Conservation (phyloP, 2,888 invertebrate species). For the Taphrorychus bicolor region DNA sequence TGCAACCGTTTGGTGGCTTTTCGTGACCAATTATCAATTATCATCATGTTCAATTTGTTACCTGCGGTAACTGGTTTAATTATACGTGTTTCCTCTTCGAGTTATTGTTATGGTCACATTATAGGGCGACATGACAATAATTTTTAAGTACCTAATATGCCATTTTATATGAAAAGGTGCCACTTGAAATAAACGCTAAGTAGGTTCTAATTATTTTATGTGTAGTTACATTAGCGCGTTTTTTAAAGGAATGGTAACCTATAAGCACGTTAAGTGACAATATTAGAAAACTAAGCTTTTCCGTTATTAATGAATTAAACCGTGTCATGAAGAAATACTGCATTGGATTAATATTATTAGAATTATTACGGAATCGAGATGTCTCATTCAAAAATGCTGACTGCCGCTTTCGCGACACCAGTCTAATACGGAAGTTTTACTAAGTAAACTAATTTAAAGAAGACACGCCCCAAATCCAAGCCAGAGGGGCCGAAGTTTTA, state of each 20-base stretch:
- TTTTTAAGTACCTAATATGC: background rate
- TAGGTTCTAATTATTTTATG: background rate
- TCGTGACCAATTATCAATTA: constrained; percentile 48
- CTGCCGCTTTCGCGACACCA: constrained; percentile 24
- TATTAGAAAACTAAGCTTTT: no score
- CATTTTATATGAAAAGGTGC: background rate
- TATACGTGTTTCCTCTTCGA: constrained; percentile 46
- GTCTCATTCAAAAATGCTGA: constrained; percentile 31
- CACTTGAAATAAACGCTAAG: background rate
- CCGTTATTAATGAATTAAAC: no score
- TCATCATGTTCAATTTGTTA: constrained; percentile 45
- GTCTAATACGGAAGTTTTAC: constrained; percentile 25
- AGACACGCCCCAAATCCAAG: constrained; percentile 11
- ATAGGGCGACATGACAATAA: background rate
- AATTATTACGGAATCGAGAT: constrained; percentile 20
- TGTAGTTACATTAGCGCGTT: background rate
- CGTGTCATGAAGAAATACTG: no score
- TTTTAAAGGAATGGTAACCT: background rate
- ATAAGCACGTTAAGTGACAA: no score
- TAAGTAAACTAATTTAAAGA: constrained; percentile 32
- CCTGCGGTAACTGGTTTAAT: constrained; percentile 47
- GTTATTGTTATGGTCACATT: constrained; percentile 21
- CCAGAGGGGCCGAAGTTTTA: constrained; percentile 6
- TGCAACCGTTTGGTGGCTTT: constrained; percentile 23
- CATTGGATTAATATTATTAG: no score